Evolutionary conservation across 2,888 invertebrate genomes (phyloP).

Genomic region (Dendrolimus houi): DNA sequence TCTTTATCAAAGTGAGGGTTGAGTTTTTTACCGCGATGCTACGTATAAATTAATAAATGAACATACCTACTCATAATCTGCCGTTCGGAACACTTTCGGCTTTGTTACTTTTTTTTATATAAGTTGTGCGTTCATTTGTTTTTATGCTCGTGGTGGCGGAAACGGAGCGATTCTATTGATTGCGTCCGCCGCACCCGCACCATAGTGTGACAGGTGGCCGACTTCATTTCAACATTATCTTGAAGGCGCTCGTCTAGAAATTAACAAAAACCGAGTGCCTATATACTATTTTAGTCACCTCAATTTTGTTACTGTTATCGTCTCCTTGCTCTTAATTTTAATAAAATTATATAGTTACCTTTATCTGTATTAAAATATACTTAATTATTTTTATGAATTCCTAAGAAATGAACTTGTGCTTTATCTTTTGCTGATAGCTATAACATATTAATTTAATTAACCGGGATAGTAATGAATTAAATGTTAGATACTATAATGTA

Average conservation of each 20-base stretch:
- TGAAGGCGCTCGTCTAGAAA: conserved; percentile 7
- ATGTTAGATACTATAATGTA: no score
- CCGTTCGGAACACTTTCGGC: conserved; percentile 71
- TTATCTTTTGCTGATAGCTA: no score
- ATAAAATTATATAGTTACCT: no score
- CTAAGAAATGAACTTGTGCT: no score
- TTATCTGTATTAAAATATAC: no score
- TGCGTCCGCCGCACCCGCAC: conserved; percentile 30
- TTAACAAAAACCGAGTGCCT: background rate
- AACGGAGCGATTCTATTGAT: conserved; percentile 59
- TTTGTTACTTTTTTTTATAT: conserved; percentile 59
- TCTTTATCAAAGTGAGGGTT: conserved; percentile 64
- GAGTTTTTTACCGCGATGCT: conserved; percentile 65
- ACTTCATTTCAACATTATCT: conserved; percentile 20
- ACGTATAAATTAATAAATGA: conserved; percentile 76
- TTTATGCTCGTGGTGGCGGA: conserved; percentile 56
- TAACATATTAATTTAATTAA: no score
- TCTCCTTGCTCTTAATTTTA: no score
- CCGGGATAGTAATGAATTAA: no score
- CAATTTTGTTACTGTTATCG: no score
- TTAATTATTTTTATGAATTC: no score
- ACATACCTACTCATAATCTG: conserved; percentile 74
- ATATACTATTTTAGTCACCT: no score
- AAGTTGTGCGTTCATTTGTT: conserved; percentile 65
- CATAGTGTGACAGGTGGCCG: conserved; percentile 51